phyloP scores from a whole-genome alignment of 2,797 vertebrate species.

The Acanthis flammea region DNA sequence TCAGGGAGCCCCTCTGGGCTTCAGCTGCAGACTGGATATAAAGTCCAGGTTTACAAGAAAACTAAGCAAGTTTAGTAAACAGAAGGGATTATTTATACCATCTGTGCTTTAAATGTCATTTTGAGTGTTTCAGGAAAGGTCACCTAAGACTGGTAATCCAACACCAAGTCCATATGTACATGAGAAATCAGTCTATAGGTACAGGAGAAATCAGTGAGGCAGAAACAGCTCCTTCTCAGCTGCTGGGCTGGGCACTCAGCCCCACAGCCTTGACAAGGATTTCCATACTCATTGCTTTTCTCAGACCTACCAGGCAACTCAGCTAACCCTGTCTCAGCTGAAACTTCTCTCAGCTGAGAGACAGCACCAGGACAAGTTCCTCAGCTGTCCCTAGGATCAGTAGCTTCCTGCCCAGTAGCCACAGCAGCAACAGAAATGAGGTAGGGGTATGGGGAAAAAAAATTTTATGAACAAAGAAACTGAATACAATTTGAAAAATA shows the following conservation, averaged over 20 bases:
- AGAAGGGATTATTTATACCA: constrained; percentile 38
- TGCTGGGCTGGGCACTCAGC: background rate
- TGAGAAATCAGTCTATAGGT: background rate
- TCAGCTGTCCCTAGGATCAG: background rate
- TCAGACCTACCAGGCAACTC: background rate
- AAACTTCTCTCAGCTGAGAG: background rate
- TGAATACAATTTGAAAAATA: background rate
- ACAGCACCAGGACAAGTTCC: background rate
- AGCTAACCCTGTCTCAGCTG: background rate
- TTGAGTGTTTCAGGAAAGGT: constrained; percentile 10
- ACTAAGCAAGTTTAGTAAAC: constrained; percentile 45
- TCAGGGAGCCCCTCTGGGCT: background rate
- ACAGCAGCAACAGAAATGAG: background rate
- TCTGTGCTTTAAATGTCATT: background rate
- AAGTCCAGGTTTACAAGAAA: constrained; percentile 33
- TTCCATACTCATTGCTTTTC: background rate
- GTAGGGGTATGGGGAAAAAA: rapidly evolving
- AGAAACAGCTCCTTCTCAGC: background rate
- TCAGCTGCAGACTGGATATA: background rate
- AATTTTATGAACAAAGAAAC: background rate
- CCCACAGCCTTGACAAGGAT: background rate
- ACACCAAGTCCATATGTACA: background rate
- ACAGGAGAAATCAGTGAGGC: background rate
- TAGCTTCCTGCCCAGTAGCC: background rate
- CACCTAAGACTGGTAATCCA: background rate